Conservation (phyloP, 1,140 invertebrate species). For the Diploscapter pachys region DNA sequence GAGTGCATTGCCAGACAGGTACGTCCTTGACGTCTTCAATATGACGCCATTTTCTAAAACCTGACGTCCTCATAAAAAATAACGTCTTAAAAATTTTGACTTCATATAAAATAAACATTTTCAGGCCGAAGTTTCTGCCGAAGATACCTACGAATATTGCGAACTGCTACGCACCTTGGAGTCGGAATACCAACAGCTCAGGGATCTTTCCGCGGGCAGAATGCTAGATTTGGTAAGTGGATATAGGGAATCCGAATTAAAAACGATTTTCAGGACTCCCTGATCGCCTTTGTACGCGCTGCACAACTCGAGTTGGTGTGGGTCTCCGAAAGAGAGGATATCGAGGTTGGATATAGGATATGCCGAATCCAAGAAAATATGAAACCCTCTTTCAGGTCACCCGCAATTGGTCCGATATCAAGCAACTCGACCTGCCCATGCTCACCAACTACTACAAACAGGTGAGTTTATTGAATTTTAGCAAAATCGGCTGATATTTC, state of each 20-base stretch:
- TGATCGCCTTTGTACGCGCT: constrained; percentile 88
- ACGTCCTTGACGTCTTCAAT: constrained; percentile 24
- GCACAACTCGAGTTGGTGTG: constrained; percentile 90
- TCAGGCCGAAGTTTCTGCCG: constrained; percentile 55
- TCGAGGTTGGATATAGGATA: constrained; percentile 64
- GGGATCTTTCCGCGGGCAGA: constrained; percentile 53
- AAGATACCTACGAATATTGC: constrained; percentile 56
- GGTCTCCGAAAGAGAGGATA: constrained; percentile 92
- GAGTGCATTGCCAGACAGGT: constrained; percentile 69
- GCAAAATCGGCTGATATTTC: no score
- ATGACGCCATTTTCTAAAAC: no score
- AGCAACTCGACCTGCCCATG: constrained; percentile 77
- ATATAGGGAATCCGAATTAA: constrained; percentile 74
- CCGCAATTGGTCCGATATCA: constrained; percentile 91
- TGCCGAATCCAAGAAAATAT: no score
- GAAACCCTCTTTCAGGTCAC: constrained; percentile 58
- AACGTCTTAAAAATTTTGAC: no score
- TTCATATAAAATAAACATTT: constrained; percentile 16
- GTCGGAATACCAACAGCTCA: constrained; percentile 56
- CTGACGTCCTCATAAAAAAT: no score
- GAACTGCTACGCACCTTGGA: constrained; percentile 52
- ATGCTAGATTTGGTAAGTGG: constrained; percentile 50
- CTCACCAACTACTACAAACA: constrained; percentile 92
- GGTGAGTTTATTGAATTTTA: constrained; percentile 44
- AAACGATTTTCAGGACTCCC: constrained; percentile 81